Evolutionary conservation across 2,797 vertebrate species (phyloP), one percentile per base, ranked within the genome.

Genomic region (Mus minutoides): DNA sequence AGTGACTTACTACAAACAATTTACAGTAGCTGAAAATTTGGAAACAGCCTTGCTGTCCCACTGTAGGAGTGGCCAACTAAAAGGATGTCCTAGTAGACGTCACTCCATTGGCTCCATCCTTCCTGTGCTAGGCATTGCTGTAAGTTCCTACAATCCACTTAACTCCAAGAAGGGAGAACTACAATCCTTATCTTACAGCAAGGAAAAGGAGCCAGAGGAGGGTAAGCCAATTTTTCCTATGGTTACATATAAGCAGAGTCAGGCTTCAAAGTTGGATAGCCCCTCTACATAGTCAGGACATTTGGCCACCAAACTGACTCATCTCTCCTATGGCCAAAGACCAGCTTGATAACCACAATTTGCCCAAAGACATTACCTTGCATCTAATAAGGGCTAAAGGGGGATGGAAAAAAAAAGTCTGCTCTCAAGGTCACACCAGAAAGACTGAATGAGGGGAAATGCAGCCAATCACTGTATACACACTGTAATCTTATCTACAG

Each of bases 1-100:
- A 96, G 31, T 77, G 49, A 26, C 85, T 97, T 91, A 75, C 76
- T 60, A 16, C 49, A 92, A n/a, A 69, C 64, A 92, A 62, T 83
- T 91, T 96, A 40, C 62, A 78, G 54, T 34, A 69, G 49, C 17
- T 83, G 76, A 87, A 83, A 88, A 80, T 69, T 34, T 4, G 40
- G 60, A 95, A 92, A n/a, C 43, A 86, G 60, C 46, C 17, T 95
- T 71, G 67, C 62, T 79, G 62, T 86, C 60, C 43, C 80, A 64
- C 43, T 86, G 24, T 37, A 52, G 60, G 40, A 86, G 37, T 73
- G 43, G 56, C 6, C 88, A 62, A 88, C 82, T 58, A 89, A 76
- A 76, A 89, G 60, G 37, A 52, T 24, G 26, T 31, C 40, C n/a
- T 92, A 92, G 91, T 22, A 73, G 73, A 24, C 43, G 9, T n/a